Percentiles rank a stretch among this genome's conserved stretches.
These are phyloP conservation scores for Euzetes globulus DNA, from an alignment of 2,888 invertebrate genomes.

Conservation along the genomic window DNA sequence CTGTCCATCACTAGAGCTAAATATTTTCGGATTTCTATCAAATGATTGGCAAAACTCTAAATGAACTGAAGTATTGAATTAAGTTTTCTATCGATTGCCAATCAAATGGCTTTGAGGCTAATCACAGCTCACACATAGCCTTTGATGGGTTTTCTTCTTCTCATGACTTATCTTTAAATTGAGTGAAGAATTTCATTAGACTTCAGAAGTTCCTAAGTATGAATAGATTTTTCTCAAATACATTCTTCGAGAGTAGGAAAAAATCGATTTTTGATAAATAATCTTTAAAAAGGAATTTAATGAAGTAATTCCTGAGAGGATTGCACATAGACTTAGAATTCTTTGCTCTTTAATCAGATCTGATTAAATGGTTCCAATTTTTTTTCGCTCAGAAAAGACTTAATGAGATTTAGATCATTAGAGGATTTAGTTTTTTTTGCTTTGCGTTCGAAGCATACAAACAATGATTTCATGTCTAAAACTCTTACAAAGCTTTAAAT, in stretches of 20 bases:
- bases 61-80: neutral
- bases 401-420: no score
- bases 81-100: neutral
- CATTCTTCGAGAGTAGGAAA: neutral
- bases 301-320: neutral
- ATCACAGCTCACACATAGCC: neutral
- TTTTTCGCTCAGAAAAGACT: no score
- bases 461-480: no score
- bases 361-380: no score
- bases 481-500: no score
- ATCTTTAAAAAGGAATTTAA: neutral
- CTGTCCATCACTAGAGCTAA: neutral
- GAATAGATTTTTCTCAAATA: conserved; percentile 1
- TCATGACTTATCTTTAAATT: neutral
- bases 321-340: no score
- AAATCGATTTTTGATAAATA: neutral
- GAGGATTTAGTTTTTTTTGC: no score
- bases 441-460: no score
- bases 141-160: neutral
- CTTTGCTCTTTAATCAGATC: no score
- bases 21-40: neutral
- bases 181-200: neutral
- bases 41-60: neutral
- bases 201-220: neutral
- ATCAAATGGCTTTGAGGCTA: neutral